phyloP scores from a whole-genome alignment of 2,113 vertebrate species.

The Pantherophis guttatus region DNA sequence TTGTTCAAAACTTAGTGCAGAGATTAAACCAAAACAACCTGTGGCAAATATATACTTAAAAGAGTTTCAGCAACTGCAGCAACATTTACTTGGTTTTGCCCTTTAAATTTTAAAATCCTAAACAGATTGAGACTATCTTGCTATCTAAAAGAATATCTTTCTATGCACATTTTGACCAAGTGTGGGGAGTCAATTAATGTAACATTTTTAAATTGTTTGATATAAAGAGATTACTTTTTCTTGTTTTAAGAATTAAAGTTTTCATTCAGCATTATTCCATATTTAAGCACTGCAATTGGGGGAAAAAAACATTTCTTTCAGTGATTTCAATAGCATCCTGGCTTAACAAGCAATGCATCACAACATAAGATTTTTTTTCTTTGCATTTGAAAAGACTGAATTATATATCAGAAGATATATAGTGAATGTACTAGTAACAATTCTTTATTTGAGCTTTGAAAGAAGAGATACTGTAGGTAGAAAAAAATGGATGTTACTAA shows the following conservation, averaged over 20 bases:
- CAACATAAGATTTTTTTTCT: neutral
- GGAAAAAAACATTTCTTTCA: neutral
- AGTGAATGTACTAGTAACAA: neutral
- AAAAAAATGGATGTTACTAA: neutral
- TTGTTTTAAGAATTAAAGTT: constrained; percentile 2
- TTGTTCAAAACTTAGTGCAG: neutral
- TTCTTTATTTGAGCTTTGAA: constrained; percentile 3
- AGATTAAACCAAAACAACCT: neutral
- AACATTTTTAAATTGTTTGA: neutral
- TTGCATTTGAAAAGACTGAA: neutral
- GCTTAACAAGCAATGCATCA: neutral
- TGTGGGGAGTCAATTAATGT: neutral
- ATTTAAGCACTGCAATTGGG: neutral
- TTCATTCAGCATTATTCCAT: neutral
- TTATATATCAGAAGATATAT: neutral
- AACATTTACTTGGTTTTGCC: neutral
- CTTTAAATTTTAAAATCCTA: neutral
- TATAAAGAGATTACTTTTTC: neutral
- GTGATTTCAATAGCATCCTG: neutral
- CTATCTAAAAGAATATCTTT: neutral
- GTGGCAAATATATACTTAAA: neutral
- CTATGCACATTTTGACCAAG: neutral
- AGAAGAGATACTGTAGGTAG: neutral
- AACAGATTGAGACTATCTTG: neutral
- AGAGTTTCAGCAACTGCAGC: neutral